phyloP scores from a whole-genome alignment of 2,888 invertebrate species.

The Agonopterix alstromeriana region DNA sequence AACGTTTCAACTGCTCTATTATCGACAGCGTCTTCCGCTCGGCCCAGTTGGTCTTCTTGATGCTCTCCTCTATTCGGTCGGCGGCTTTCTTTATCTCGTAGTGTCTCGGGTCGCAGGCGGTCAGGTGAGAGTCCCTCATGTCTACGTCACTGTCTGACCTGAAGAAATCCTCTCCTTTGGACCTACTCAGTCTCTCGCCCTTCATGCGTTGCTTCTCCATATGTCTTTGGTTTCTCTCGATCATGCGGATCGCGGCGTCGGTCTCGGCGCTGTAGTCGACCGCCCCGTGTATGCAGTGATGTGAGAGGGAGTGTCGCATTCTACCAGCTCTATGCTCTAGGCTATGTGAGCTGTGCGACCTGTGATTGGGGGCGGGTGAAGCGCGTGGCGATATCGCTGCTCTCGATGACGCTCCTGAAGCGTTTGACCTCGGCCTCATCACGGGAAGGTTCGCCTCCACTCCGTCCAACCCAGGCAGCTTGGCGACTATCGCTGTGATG shows the following conservation, averaged over 20 bases:
- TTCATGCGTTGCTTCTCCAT: slow-evolving; percentile 75
- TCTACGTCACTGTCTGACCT: slow-evolving; percentile 60
- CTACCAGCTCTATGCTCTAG: slow-evolving; percentile 59
- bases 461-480: slow-evolving; percentile 76
- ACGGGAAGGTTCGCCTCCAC: slow-evolving; percentile 56
- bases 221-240: slow-evolving; percentile 77
- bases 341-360: slow-evolving; percentile 65
- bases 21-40: slow-evolving; percentile 66
- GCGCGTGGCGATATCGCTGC: slow-evolving; percentile 54
- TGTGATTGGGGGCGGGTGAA: slow-evolving; percentile 40
- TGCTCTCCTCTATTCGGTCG: slow-evolving; percentile 62
- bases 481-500: slow-evolving; percentile 84
- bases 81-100: slow-evolving; percentile 57
- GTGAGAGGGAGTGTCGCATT: slow-evolving; percentile 63
- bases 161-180: slow-evolving; percentile 57
- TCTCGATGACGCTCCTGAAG: slow-evolving; percentile 77
- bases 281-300: slow-evolving; percentile 61
- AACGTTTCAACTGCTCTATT: slow-evolving; percentile 64
- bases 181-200: slow-evolving; percentile 52
- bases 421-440: slow-evolving; percentile 71
- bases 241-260: slow-evolving; percentile 74
- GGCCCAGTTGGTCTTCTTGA: slow-evolving; percentile 71
- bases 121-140: slow-evolving; percentile 37
- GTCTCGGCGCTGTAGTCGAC: slow-evolving; percentile 78
- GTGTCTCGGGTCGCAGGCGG: slow-evolving; percentile 36